Evolutionary conservation across 2,113 vertebrate genomes (phyloP).

Genomic region (Sebastes schlegelii): DNA sequence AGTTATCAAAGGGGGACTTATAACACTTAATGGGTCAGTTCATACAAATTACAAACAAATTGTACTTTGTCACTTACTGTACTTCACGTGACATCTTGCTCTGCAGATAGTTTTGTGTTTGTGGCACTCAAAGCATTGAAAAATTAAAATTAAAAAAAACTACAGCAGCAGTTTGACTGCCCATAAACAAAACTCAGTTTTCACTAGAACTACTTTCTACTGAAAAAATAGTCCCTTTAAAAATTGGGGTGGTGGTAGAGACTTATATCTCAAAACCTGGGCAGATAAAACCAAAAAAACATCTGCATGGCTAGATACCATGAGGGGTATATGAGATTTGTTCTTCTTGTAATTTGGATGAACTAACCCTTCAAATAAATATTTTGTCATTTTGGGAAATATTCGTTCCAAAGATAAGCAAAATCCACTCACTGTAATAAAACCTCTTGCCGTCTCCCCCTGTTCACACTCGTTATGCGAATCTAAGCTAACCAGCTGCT

Average conservation of each 20-base stretch:
- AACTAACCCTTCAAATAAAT: neutral
- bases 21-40: neutral
- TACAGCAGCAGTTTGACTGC: neutral
- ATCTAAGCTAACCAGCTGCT: neutral
- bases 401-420: neutral
- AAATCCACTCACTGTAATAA: neutral
- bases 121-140: no score
- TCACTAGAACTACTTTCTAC: no score
- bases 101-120: constrained; percentile 4
- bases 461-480: neutral
- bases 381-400: constrained; percentile 7
- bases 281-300: neutral
- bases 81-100: neutral
- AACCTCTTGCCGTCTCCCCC: neutral
- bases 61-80: neutral
- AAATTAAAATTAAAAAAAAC: neutral
- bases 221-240: neutral
- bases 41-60: constrained; percentile 2
- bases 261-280: neutral
- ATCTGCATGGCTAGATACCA: neutral
- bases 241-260: neutral
- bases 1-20: neutral
- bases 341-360: neutral
- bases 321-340: neutral
- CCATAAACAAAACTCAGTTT: neutral